phyloP scores from a whole-genome alignment of 2,113 vertebrate genomes.

The Platycercus adscitus region DNA sequence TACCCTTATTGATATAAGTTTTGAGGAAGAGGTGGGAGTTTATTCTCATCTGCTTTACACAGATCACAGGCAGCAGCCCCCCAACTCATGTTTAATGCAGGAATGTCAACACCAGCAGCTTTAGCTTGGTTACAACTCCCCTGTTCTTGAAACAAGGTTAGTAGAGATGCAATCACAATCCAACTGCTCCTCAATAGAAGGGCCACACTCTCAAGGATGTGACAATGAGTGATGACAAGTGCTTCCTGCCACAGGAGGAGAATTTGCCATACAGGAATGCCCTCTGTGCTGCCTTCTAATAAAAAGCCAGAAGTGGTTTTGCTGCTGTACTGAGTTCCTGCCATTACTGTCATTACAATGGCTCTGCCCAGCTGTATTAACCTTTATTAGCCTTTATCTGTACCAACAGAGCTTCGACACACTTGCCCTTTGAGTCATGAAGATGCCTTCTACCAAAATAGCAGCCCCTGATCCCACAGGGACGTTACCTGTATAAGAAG shows the following conservation, averaged over 20 bases:
- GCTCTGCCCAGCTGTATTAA: not conserved
- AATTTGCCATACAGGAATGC: fast-evolving
- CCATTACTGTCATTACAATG: not conserved
- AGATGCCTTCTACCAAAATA: not conserved
- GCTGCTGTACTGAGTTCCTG: fast-evolving
- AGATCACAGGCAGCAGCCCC: not conserved
- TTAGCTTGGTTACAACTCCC: not conserved
- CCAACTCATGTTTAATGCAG: not conserved
- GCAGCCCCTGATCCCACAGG: not conserved
- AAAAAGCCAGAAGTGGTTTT: not conserved
- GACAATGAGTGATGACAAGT: fast-evolving
- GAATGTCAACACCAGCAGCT: not conserved
- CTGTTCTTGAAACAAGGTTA: not conserved
- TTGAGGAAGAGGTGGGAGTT: not conserved
- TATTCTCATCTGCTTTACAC: not conserved
- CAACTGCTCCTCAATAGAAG: not conserved
- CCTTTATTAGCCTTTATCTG: not conserved
- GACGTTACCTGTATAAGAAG: not conserved
- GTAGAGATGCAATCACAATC: not conserved
- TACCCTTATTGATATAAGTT: not conserved
- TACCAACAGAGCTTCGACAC: not conserved
- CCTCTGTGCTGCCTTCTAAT: not conserved
- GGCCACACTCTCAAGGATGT: fast-evolving
- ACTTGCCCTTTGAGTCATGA: too few relatives aligned
- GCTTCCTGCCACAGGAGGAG: not conserved